These are phyloP conservation scores for Acrocyrtus sp. DNA, from an alignment of 2,888 invertebrate genomes.

Conservation along the genomic window DNA sequence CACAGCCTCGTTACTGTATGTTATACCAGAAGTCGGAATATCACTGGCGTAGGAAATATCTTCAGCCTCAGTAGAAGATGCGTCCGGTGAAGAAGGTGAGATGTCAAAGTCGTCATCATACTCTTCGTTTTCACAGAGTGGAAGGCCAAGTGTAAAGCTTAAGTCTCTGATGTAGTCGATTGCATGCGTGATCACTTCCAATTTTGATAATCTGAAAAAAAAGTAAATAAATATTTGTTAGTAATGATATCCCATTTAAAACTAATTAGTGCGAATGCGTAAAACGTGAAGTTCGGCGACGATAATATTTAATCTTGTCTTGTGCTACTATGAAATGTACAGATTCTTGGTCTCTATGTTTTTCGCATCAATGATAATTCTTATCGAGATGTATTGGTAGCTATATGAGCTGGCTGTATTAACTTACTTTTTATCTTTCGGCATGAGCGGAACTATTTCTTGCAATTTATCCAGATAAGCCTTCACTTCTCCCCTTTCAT, in stretches of 20 bases:
- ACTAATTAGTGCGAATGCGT: too few species aligned
- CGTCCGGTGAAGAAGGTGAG: too few species aligned
- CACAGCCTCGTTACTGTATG: background rate
- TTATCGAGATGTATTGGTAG: too few species aligned
- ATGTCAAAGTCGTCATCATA: background rate
- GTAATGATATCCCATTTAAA: background rate
- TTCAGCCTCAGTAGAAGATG: background rate
- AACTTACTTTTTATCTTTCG: background rate
- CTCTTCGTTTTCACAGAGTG: background rate
- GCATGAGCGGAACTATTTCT: slow-evolving; percentile 1
- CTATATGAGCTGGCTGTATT: too few species aligned
- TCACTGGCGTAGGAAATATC: background rate
- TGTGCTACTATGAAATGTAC: too few species aligned
- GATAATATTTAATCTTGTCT: too few species aligned
- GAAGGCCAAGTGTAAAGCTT: background rate
- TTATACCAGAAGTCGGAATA: background rate
- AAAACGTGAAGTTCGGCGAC: too few species aligned
- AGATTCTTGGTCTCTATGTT: too few species aligned
- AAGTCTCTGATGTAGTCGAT: background rate
- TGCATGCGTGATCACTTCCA: background rate
- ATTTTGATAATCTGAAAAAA: slow-evolving; percentile 1
- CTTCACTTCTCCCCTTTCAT: background rate
- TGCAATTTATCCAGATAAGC: background rate
- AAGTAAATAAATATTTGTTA: background rate
- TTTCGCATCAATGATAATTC: too few species aligned